phyloP scores from a whole-genome alignment of 2,113 vertebrate genomes.

The Grus americana region DNA sequence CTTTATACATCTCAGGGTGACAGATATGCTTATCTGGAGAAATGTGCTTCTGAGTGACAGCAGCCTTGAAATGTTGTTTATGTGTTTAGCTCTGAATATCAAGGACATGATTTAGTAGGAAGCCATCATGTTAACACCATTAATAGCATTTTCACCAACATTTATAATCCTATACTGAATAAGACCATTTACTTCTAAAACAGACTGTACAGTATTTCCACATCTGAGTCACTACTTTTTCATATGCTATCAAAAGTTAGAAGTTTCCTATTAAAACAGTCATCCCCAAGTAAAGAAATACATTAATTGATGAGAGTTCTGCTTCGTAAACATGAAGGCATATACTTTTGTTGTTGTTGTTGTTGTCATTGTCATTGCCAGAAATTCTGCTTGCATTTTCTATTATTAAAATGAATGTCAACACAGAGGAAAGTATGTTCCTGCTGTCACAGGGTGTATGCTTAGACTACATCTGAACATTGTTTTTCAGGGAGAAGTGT shows the following conservation, averaged over 20 bases:
- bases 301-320: constrained; percentile 55
- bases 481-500: constrained; percentile 75
- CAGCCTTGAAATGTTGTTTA: constrained; percentile 64
- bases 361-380: constrained; percentile 37
- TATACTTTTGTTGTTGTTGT: not conserved
- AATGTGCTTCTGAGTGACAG: constrained; percentile 60
- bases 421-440: constrained; percentile 74
- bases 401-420: constrained; percentile 80
- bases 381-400: constrained; percentile 67
- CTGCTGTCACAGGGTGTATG: constrained; percentile 70
- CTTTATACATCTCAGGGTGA: constrained; percentile 48
- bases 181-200: constrained; percentile 27
- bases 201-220: not conserved
- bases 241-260: constrained; percentile 22
- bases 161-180: constrained; percentile 38
- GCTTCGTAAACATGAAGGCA: constrained; percentile 33
- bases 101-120: constrained; percentile 53
- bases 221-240: not conserved
- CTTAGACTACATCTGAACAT: constrained; percentile 76
- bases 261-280: constrained; percentile 32
- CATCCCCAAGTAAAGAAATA: constrained; percentile 19
- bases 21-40: constrained; percentile 64
- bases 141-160: constrained; percentile 57
- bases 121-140: constrained; percentile 59
- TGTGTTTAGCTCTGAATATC: constrained; percentile 63